Percentiles rank a stretch among this genome's conserved stretches.
Conservation (phyloP, 2,888 invertebrate species). For the Parnassius glacialis region DNA sequence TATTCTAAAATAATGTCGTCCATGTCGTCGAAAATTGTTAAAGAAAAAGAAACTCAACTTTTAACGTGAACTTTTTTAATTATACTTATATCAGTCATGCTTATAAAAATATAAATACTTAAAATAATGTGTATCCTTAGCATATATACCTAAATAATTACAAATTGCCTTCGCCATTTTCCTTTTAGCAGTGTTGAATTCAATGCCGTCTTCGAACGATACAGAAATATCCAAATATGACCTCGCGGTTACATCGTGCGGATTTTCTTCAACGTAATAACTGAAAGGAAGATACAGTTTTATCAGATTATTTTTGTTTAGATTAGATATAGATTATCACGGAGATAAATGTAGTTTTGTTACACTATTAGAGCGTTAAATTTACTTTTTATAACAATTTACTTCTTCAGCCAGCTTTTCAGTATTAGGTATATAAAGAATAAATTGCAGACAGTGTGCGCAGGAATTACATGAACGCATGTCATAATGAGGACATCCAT, state of each 20-base stretch:
- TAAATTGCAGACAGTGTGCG: too few relatives aligned
- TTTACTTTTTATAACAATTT: too few relatives aligned
- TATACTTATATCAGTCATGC: constrained; percentile 24
- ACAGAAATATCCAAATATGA: constrained; percentile 45
- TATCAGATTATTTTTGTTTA: too few relatives aligned
- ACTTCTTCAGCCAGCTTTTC: too few relatives aligned
- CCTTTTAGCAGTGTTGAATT: constrained; percentile 48
- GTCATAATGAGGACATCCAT: too few relatives aligned
- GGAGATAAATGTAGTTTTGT: too few relatives aligned
- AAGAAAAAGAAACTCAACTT: not conserved
- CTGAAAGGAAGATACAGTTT: constrained; percentile 37
- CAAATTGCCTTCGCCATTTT: constrained; percentile 48
- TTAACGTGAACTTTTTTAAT: not conserved
- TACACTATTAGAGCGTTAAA: too few relatives aligned
- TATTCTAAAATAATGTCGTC: too few relatives aligned
- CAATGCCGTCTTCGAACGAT: constrained; percentile 41
- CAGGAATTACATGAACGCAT: too few relatives aligned
- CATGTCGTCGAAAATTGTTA: too few relatives aligned
- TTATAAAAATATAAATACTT: constrained; percentile 56
- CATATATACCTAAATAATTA: constrained; percentile 40
- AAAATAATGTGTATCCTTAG: constrained; percentile 39
- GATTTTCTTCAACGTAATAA: constrained; percentile 45
- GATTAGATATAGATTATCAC: too few relatives aligned
- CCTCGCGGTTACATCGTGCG: constrained; percentile 42
- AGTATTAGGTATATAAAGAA: too few relatives aligned